Percentiles rank a stretch among this genome's conserved stretches.
Evolutionary conservation across 1,140 invertebrate species (phyloP).

Genomic region (Helicoverpa armigera): DNA sequence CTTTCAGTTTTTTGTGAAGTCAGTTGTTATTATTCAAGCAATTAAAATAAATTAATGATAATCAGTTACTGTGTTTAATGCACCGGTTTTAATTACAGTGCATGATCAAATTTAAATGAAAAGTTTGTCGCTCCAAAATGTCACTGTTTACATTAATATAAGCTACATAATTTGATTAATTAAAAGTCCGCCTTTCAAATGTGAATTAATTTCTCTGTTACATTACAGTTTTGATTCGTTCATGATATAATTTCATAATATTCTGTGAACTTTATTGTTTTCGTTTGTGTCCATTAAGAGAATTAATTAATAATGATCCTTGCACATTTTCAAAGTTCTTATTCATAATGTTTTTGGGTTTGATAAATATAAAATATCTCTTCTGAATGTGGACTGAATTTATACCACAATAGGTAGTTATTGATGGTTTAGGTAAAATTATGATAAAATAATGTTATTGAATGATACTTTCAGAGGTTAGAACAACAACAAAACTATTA

Average conservation of each 20-base stretch:
- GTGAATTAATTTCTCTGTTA: not conserved
- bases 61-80: not conserved
- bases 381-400: too few species aligned
- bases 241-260: not conserved
- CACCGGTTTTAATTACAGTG: not conserved
- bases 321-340: too few species aligned
- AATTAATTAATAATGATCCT: not conserved
- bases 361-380: too few species aligned
- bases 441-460: too few species aligned
- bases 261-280: not conserved
- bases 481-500: too few species aligned
- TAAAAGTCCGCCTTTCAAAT: slow-evolving; percentile 12
- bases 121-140: slow-evolving; percentile 3
- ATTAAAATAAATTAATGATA: not conserved
- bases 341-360: too few species aligned
- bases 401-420: too few species aligned
- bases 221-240: not conserved
- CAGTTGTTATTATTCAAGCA: not conserved
- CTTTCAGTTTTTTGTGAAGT: too few species aligned
- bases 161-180: slow-evolving; percentile 1
- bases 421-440: too few species aligned
- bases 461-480: too few species aligned
- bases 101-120: not conserved
- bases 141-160: slow-evolving; percentile 9
- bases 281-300: not conserved